Conservation (phyloP, 2,113 vertebrate genomes). For the Atractosteus spatula region DNA sequence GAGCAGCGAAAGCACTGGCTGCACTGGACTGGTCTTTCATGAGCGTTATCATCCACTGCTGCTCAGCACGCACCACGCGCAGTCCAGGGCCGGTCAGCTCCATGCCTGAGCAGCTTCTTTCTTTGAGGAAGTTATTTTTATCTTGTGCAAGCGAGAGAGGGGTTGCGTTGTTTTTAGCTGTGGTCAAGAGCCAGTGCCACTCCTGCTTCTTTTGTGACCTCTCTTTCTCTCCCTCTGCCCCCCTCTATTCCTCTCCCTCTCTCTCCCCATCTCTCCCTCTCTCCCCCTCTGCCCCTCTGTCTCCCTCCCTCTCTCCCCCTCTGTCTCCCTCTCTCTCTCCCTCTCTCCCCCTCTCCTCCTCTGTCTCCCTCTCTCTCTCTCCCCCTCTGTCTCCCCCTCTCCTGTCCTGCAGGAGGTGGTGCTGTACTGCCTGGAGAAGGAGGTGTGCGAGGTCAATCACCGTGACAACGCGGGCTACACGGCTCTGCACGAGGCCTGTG, state of each 20-base stretch:
- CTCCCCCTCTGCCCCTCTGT: background rate
- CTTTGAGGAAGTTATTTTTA: background rate
- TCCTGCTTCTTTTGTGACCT: background rate
- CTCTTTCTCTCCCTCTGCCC: background rate
- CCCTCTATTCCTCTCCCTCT: no score
- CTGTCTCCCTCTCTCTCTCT: background rate
- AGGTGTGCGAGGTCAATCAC: constrained; percentile 90
- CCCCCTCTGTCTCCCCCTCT: background rate
- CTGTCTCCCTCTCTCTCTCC: background rate
- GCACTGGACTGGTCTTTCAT: no score
- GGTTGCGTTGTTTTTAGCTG: background rate
- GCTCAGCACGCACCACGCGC: no score
- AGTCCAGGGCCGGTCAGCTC: no score
- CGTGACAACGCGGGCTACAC: constrained; percentile 96
- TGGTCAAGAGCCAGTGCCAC: no score
- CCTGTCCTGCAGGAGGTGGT: constrained; percentile 81
- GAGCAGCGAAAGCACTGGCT: no score
- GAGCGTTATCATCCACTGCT: no score
- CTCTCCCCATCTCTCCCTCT: background rate
- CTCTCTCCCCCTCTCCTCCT: background rate
- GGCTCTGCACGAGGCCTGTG: constrained; percentile 90
- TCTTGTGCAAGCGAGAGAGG: background rate
- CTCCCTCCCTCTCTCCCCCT: background rate
- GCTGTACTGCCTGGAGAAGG: constrained; percentile 93
- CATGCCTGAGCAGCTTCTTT: background rate